A percentile compares a stretch with the other conserved stretches of the same genome.
Conservation (phyloP, 1,140 invertebrate species). For the Drosophila parvula region DNA sequence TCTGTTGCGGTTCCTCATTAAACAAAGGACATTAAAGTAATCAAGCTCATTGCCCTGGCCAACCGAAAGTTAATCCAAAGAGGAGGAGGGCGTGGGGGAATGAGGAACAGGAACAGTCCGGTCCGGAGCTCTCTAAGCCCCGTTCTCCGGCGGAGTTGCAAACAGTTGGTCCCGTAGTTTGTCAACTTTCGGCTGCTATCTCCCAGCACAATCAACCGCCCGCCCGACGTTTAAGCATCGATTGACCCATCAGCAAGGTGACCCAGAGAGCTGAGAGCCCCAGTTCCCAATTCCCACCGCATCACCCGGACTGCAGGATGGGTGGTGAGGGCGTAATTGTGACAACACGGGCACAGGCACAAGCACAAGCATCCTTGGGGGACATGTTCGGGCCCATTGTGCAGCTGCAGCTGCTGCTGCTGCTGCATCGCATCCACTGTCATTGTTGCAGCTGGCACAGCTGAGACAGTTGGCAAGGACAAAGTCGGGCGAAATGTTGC, state of each 20-base stretch:
- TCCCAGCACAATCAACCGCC: conserved; percentile 30
- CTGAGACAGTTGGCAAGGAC: conserved; percentile 58
- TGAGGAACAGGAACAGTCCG: neutral
- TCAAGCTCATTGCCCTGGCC: conserved; percentile 47
- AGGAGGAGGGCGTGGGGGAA: neutral
- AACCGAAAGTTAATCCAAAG: conserved; percentile 42
- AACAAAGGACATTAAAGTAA: conserved; percentile 57
- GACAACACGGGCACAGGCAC: conserved; percentile 33
- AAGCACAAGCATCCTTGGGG: conserved; percentile 53
- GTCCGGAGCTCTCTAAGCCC: neutral
- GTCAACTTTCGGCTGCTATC: conserved; percentile 39
- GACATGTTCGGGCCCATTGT: conserved; percentile 52
- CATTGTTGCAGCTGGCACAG: conserved; percentile 62
- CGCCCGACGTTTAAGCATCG: conserved; percentile 49
- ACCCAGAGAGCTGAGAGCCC: conserved; percentile 28
- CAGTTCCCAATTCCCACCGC: conserved; percentile 14
- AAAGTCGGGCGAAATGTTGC: conserved; percentile 67
- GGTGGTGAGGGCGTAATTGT: conserved; percentile 37
- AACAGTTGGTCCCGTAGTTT: conserved; percentile 32
- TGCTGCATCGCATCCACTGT: conserved; percentile 28
- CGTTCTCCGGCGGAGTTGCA: conserved; percentile 14
- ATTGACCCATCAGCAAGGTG: conserved; percentile 58
- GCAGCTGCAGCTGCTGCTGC: conserved; percentile 39
- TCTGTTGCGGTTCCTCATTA: conserved; percentile 41
- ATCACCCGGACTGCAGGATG: neutral